Evolutionary conservation across 2,888 invertebrate species (phyloP).

Genomic region (Melanophora roralis): DNA sequence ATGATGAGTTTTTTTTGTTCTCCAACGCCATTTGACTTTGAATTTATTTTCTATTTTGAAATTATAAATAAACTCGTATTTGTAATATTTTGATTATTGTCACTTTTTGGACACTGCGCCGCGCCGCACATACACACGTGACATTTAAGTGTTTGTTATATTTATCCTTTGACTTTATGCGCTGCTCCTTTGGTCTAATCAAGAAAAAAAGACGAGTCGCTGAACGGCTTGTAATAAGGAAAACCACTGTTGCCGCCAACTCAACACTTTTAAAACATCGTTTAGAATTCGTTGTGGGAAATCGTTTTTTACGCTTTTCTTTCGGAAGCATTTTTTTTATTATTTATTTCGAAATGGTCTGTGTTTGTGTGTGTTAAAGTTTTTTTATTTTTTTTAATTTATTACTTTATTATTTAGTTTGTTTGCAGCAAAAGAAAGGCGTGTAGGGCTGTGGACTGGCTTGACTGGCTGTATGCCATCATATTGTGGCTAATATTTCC

Average conservation of each 20-base stretch:
- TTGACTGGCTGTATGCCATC: constrained; percentile 29
- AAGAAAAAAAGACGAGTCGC: not conserved
- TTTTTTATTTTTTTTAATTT: constrained; percentile 56
- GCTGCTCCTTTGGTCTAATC: constrained; percentile 5
- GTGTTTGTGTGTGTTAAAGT: constrained; percentile 59
- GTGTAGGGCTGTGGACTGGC: constrained; percentile 64
- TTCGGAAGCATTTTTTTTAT: constrained; percentile 59
- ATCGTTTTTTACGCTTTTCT: constrained; percentile 69
- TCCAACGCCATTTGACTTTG: constrained; percentile 39
- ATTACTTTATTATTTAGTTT: constrained; percentile 54
- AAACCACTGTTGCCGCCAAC: constrained; percentile 65
- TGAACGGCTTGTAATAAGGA: constrained; percentile 47
- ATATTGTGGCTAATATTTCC: constrained; percentile 75
- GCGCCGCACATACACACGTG: constrained; percentile 59
- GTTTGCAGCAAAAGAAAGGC: constrained; percentile 64
- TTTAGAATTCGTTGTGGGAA: constrained; percentile 68
- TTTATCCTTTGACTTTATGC: constrained; percentile 70
- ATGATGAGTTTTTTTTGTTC: constrained; percentile 32
- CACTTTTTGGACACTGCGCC: constrained; percentile 66
- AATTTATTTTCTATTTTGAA: constrained; percentile 63
- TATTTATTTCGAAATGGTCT: constrained; percentile 54
- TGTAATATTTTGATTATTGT: constrained; percentile 67
- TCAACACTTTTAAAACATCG: constrained; percentile 71
- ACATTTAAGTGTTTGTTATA: constrained; percentile 68
- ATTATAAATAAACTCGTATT: constrained; percentile 53